These are phyloP conservation scores for Atethmia centrago DNA, from an alignment of 2,888 invertebrate species.

Conservation along the genomic window DNA sequence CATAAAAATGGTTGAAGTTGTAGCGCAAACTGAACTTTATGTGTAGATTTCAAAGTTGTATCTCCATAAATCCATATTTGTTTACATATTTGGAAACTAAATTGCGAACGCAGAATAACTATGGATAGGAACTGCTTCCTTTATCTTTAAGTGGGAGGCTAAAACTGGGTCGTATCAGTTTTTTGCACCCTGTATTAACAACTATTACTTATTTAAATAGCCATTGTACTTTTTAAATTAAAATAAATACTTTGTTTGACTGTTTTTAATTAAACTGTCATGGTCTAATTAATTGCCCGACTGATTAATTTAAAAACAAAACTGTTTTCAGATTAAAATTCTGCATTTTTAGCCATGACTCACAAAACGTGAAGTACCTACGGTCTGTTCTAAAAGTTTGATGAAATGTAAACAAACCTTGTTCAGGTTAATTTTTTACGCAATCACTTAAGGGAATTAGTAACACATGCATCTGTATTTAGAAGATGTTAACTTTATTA, in stretches of 20 bases:
- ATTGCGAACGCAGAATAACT: not conserved
- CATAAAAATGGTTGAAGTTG: too few relatives aligned
- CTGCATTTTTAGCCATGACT: not conserved
- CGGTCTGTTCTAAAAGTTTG: too few relatives aligned
- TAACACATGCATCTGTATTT: too few relatives aligned
- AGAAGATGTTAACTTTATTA: too few relatives aligned
- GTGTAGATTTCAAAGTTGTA: too few relatives aligned
- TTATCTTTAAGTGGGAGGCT: too few relatives aligned
- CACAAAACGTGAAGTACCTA: not conserved
- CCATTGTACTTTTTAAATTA: constrained; percentile 24
- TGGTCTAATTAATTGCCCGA: constrained; percentile 7
- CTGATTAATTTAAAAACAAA: not conserved
- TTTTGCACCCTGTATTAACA: constrained; percentile 2
- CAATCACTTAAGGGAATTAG: too few relatives aligned
- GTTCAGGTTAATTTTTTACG: too few relatives aligned
- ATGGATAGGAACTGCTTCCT: not conserved
- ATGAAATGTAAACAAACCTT: too few relatives aligned
- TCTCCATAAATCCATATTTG: not conserved
- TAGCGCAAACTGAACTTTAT: too few relatives aligned
- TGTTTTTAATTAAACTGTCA: constrained; percentile 39
- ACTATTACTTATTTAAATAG: constrained; percentile 26
- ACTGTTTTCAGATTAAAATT: not conserved
- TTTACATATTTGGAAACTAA: not conserved
- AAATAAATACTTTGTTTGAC: constrained; percentile 11
- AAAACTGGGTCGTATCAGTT: not conserved